Evolutionary conservation across 1,140 invertebrate species (phyloP).

Genomic region (Neelides sp.): DNA sequence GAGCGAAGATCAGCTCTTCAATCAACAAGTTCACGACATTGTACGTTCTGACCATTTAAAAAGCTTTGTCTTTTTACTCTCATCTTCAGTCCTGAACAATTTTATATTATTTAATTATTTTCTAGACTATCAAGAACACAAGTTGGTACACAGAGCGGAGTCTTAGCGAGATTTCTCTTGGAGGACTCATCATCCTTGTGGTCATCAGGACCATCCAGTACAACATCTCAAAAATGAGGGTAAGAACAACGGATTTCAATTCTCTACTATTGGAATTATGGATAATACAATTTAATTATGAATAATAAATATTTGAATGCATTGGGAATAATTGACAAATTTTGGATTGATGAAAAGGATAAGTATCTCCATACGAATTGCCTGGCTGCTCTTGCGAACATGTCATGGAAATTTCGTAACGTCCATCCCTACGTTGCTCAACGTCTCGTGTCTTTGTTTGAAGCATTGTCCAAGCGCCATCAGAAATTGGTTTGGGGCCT

Average conservation of each 20-base stretch:
- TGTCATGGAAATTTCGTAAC: conserved; percentile 85
- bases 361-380: conserved; percentile 95
- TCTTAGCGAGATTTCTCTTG: conserved; percentile 82
- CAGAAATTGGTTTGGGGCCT: conserved; percentile 40
- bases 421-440: conserved; percentile 94
- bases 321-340: conserved; percentile 4
- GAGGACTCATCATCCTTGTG: conserved; percentile 88
- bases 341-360: conserved; percentile 45
- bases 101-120: conserved; percentile 29
- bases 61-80: background rate
- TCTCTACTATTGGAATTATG: background rate
- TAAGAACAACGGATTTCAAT: conserved; percentile 35
- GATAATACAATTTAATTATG: background rate
- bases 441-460: conserved; percentile 73
- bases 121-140: conserved; percentile 69
- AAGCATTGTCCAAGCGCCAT: conserved; percentile 70
- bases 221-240: conserved; percentile 91
- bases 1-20: conserved; percentile 92
- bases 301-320: background rate
- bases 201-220: conserved; percentile 92
- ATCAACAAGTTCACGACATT: conserved; percentile 83
- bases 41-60: conserved; percentile 48
- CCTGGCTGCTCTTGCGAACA: conserved; percentile 92
- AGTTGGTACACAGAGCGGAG: conserved; percentile 82
- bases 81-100: background rate